Evolutionary conservation across 2,113 vertebrate species (phyloP).

Genomic region (Emberiza fucata): DNA sequence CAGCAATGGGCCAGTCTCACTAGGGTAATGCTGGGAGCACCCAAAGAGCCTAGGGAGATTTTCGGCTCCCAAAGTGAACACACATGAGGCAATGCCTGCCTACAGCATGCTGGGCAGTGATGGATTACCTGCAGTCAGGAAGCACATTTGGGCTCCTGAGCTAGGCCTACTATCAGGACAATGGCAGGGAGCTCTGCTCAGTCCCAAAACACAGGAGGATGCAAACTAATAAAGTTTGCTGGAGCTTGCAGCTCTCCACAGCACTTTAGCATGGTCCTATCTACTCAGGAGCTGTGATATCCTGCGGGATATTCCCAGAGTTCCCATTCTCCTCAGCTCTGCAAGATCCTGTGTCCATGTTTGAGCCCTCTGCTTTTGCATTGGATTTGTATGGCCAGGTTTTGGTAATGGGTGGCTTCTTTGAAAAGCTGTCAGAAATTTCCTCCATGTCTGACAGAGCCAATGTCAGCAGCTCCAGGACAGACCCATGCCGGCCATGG

Average conservation of each 20-base stretch:
- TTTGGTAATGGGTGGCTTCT: background rate
- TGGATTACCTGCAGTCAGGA: background rate
- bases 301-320: background rate
- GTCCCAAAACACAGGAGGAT: background rate
- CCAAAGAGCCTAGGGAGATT: background rate
- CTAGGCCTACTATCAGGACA: background rate
- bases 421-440: background rate
- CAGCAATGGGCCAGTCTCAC: background rate
- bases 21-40: background rate
- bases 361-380: background rate
- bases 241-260: background rate
- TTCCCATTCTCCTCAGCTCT: background rate
- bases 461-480: background rate
- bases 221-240: background rate
- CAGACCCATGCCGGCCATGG: accelerated
- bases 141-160: accelerated
- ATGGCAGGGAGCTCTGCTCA: background rate
- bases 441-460: background rate
- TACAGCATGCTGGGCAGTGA: accelerated
- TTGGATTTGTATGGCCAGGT: background rate
- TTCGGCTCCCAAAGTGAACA: background rate
- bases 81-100: accelerated
- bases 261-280: background rate
- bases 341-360: background rate
- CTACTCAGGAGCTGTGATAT: background rate